Base-by-base conservation (phyloP, 2,797 vertebrate genomes). In the Acipenser oxyrinchus region DNA sequence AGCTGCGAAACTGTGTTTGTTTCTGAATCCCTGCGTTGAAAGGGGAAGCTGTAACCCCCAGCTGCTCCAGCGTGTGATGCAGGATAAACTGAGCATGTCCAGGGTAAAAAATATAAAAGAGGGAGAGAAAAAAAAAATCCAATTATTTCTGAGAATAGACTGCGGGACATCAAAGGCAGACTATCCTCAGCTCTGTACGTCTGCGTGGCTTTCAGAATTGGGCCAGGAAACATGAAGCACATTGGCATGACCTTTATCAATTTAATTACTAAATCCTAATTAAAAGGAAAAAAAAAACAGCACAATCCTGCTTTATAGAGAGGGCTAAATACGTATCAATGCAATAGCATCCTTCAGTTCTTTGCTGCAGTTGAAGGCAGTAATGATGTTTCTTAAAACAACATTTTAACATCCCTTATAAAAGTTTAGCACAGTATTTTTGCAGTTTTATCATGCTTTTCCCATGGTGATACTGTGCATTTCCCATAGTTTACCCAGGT, bases 201-300 rank as follows among this genome's bases (percentile, higher is more conserved):
- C 81, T 84, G 81, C 75, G 71, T 79, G 80, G 75, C 72, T 70
- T 79, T 82, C 72, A 76, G 83, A 86, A 87, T 87, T 79, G 81
- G 82, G 79, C 78, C 76, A 80, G 85, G 85, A 83, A 83, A 79
- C 82, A 87, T 76, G 76, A 86, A 83, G 79, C 79, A 73, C 77
- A 79, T 75, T 82, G 81, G 77, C 82, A 76, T 78, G 79, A 86
- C 84, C 86, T 87, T 87, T 86, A 88, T 90, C 83, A 83, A 83
- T 89, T 88, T 87, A 88, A 91, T 89, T 87, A 87, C 81, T 75
- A 83, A 88, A 86, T 86, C 84, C 86, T 86, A 81, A 88, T 88
- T 88, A 83, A 75, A 77, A 77, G 75, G 48, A 73, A 12, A 49
- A 49, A 64, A 49, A 57, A 62, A 53, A 70, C 68, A 68, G 69